Evolutionary conservation across 2,113 vertebrate species (phyloP), one percentile per base, ranked within the genome.

Genomic region (Callipepla californica): DNA sequence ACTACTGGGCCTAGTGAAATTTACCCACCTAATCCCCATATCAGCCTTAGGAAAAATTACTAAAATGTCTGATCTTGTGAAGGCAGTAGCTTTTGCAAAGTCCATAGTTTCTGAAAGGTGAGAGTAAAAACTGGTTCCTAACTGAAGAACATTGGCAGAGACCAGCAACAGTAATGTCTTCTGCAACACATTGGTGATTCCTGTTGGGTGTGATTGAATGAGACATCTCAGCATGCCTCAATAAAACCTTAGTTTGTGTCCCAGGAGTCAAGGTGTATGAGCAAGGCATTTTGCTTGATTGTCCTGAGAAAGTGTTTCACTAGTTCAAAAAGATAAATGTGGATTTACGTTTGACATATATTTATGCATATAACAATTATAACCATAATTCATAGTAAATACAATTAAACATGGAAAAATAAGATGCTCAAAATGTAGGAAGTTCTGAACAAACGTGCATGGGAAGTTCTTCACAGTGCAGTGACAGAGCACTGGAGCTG

Each of bases 101-200:
- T 85, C 96, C 97, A 93, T 69, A 77, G 84, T 97, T 75, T 98
- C 97, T 97, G 97, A 95, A 94, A 98, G 96, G 97, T 98, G 97
- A 98, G 95, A 77, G 89, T 97, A 92, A 98, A 98, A 98, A 81
- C 93, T 88, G 73, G 92, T 83, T 96, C 75, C 95, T 98, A 97
- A 97, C 94, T 97, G 97, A 97, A 97, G 89, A 86, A 98, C 97
- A 97, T 97, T 97, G 98, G 97, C 96, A 97, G 96, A 97, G 96
- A 93, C 97, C 96, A 96, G 96, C 93, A 96, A 91, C 85, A 76
- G 94, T 90, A 80, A 63, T 92, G 51, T 87, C 63, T 97, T 97
- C 92, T 94, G 88, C 91, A 96, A 97, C 97, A 97, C 22, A 94
- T 85, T 81, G 93, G 96, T 98, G 96, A 97, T 87, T 97, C 98